A percentile compares a stretch with the other conserved stretches of the same genome.
Evolutionary conservation across 1,140 invertebrate species (phyloP).

Genomic region (Saccostrea echinata): DNA sequence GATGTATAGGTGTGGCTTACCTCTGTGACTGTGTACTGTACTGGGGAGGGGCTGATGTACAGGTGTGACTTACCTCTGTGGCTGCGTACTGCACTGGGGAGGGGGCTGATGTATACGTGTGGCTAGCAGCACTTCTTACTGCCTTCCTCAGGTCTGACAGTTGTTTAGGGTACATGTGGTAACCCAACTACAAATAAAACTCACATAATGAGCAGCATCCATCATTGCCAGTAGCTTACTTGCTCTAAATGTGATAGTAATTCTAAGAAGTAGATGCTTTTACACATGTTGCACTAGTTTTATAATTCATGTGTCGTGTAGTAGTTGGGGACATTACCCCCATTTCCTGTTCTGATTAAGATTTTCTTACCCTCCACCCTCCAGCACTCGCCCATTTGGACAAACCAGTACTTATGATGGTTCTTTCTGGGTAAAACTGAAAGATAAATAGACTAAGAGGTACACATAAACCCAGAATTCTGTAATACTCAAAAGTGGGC

Average conservation of each 20-base stretch:
- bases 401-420: slow-evolving; percentile 75
- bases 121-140: slow-evolving; percentile 74
- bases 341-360: not conserved
- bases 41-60: slow-evolving; percentile 56
- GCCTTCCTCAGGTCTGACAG: slow-evolving; percentile 64
- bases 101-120: slow-evolving; percentile 76
- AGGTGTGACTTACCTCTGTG: slow-evolving; percentile 63
- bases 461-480: too few species aligned
- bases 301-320: too few species aligned
- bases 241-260: not conserved
- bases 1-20: slow-evolving; percentile 56
- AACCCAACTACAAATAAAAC: slow-evolving; percentile 70
- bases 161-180: slow-evolving; percentile 75
- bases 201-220: not conserved
- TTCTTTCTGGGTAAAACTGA: slow-evolving; percentile 79
- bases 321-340: too few species aligned
- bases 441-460: slow-evolving; percentile 20
- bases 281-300: too few species aligned
- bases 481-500: too few species aligned
- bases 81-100: slow-evolving; percentile 77
- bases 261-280: too few species aligned
- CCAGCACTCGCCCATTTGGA: slow-evolving; percentile 79
- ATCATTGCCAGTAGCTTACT: not conserved
- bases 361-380: slow-evolving; percentile 75
- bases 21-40: slow-evolving; percentile 50